Conservation (phyloP, 2,888 invertebrate genomes). For the Dynastes tityus region DNA sequence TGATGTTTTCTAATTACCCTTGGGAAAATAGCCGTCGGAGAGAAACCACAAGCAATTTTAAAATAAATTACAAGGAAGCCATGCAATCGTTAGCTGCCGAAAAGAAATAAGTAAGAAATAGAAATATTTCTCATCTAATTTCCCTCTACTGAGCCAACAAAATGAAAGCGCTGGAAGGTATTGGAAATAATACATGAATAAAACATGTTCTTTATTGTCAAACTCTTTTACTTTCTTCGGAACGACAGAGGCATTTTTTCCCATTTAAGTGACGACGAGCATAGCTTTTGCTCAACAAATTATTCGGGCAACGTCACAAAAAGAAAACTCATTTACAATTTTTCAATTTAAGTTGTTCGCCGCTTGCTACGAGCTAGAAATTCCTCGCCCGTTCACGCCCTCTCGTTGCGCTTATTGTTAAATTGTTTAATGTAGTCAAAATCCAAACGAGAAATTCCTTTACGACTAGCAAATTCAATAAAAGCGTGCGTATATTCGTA, state of each 20-base stretch:
- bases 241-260: slow-evolving; percentile 18
- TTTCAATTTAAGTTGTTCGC: slow-evolving; percentile 13
- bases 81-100: too few species aligned
- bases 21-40: too few species aligned
- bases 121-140: too few species aligned
- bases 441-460: slow-evolving; percentile 18
- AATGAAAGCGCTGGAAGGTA: too few species aligned
- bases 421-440: slow-evolving; percentile 23
- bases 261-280: not conserved
- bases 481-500: not conserved
- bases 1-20: too few species aligned
- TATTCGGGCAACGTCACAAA: slow-evolving; percentile 26
- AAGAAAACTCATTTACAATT: slow-evolving; percentile 33
- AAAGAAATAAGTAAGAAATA: too few species aligned
- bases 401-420: slow-evolving; percentile 24
- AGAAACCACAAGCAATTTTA: too few species aligned
- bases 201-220: slow-evolving; percentile 24
- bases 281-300: slow-evolving; percentile 16
- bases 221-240: slow-evolving; percentile 1
- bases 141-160: too few species aligned
- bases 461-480: slow-evolving; percentile 17
- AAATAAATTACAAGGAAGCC: too few species aligned
- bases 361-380: slow-evolving; percentile 12
- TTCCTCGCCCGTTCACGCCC: not conserved
- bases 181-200: slow-evolving; percentile 13